Conservation (phyloP, 2,797 vertebrate species). For the Fundulus diaphanus region DNA sequence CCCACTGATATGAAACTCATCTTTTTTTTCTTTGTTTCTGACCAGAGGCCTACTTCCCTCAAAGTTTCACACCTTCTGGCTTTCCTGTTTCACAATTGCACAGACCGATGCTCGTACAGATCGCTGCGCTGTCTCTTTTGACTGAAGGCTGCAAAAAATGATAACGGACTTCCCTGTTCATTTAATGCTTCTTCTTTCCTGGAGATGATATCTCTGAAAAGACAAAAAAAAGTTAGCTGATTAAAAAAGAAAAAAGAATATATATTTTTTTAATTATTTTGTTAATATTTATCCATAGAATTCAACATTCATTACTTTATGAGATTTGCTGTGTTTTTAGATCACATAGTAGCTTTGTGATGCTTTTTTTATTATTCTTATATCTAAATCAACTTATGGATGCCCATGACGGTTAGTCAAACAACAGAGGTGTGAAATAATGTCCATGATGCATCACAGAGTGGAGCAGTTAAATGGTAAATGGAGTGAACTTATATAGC, state of each 20-base stretch:
- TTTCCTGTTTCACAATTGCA: slow-evolving; percentile 7
- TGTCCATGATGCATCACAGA: background rate
- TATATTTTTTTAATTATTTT: background rate
- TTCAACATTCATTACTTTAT: background rate
- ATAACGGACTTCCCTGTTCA: background rate
- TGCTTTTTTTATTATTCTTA: no score
- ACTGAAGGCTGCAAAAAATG: background rate
- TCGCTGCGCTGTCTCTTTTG: background rate
- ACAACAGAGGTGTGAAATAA: background rate
- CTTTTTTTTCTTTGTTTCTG: background rate
- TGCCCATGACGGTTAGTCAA: background rate
- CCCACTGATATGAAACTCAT: background rate
- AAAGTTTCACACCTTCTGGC: slow-evolving; percentile 1
- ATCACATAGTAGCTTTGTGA: background rate
- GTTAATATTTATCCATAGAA: background rate
- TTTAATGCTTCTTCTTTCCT: background rate
- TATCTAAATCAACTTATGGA: background rate
- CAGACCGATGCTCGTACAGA: background rate
- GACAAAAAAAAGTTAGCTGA: background rate
- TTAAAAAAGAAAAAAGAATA: background rate
- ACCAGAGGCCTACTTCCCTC: background rate
- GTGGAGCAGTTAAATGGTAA: no score
- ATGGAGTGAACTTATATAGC: no score
- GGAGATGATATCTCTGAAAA: background rate
- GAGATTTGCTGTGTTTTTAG: background rate